Conservation (phyloP, 2,888 invertebrate genomes). For the Eupithecia inturbata region DNA sequence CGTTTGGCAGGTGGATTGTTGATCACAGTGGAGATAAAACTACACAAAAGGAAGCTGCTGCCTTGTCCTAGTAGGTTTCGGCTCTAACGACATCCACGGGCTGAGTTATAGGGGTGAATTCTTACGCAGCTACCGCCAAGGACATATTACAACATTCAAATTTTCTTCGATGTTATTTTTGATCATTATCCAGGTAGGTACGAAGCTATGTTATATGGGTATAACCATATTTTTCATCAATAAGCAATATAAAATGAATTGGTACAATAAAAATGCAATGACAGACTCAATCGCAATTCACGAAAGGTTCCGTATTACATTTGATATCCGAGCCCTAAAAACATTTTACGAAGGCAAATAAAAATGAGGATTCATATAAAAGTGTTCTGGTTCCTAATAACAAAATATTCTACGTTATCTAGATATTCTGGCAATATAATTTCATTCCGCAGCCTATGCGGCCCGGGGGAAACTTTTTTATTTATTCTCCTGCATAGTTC, state of each 20-base stretch:
- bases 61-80: not conserved
- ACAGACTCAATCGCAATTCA: conserved; percentile 4
- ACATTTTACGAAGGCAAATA: conserved; percentile 3
- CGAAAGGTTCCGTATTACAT: conserved; percentile 5
- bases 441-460: conserved; percentile 28
- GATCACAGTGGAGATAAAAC: no score
- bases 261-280: conserved; percentile 3
- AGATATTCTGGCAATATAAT: conserved; percentile 23
- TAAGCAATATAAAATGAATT: conserved; percentile 8
- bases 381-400: conserved; percentile 28
- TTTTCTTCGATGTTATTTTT: not conserved
- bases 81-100: not conserved
- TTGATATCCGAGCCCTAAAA: conserved; percentile 10
- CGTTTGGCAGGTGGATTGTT: no score
- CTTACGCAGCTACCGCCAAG: not conserved
- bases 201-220: not conserved
- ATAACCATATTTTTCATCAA: conserved; percentile 10
- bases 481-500: conserved; percentile 39
- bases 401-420: conserved; percentile 35
- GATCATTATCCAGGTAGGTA: not conserved
- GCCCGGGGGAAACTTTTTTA: conserved; percentile 31
- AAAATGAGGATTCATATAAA: conserved; percentile 10
- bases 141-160: not conserved
- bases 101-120: not conserved
- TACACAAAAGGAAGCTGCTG: not conserved